Base-by-base conservation (phyloP, 1,140 invertebrate genomes). In the Cotesia typhae region DNA sequence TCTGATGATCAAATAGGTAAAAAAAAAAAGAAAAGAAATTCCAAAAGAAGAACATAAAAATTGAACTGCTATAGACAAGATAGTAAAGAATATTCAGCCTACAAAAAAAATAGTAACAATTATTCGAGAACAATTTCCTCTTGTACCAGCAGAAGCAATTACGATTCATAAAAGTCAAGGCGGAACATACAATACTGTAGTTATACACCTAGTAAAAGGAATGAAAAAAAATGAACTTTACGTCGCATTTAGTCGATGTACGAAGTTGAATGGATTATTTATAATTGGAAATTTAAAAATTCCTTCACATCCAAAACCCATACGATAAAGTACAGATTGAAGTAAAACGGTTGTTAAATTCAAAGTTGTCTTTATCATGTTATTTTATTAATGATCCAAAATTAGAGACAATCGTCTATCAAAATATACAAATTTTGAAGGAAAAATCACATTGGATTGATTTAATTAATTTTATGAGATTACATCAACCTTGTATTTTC, bases 121-220 rank as follows among this genome's bases (percentile, higher is more conserved):
- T 3, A 59, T 20, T 59, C n/a, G 17, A 7, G 20, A 59, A 7
- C 55, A 55, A 59, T 20, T 59, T 20, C 55, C 55, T 28, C 10
- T 79, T 12, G 66, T 74, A 17, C 67, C 73, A 38, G 73, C 76
- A 4, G 76, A 79, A 70, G 75, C 76, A 14, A 68, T 77, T 38
- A 79, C 78, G 4, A 73, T 79, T 35, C 75, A 77, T 60, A 76
- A 79, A 71, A 74, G 64, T 64, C 77, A 77, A 71, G 73, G 75
- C 10, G 71, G 75, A 69, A 79, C 78, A 0, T 77, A 76, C 69
- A 36, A 75, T 20, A 70, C 70, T 1, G 38, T 70, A 4, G 72
- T 67, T 57, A 47, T 75, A 10, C 68, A 75, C 67, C 28, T 73
- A 20, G 60, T 53, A 3, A 41, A 41, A 41, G 38, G 57, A 67